Evolutionary conservation across 2,113 vertebrate genomes (phyloP).

Genomic region (Psittacula cyanocephala): DNA sequence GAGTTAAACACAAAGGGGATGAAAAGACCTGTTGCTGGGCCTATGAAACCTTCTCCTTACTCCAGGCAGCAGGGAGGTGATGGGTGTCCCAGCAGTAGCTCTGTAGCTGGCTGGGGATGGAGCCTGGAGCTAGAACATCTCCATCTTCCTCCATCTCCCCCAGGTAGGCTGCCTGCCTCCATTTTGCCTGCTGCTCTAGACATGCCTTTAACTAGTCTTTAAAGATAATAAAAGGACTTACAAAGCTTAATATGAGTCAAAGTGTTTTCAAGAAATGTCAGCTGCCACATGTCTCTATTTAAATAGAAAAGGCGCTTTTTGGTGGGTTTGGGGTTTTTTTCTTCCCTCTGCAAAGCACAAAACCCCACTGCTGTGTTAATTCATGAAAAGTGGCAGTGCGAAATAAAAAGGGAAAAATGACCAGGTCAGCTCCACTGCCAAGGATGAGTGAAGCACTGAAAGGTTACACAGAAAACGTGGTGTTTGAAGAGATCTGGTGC

Average conservation of each 20-base stretch:
- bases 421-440: constrained; percentile 50
- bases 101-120: not conserved
- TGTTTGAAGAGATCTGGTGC: constrained; percentile 38
- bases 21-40: not conserved
- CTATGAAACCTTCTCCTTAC: not conserved
- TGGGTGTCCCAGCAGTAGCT: not conserved
- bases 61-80: not conserved
- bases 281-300: constrained; percentile 40
- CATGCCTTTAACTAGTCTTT: constrained; percentile 39
- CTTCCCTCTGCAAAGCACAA: constrained; percentile 4
- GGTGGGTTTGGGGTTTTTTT: not conserved
- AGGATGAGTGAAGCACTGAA: constrained; percentile 25
- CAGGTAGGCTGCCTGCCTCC: not conserved
- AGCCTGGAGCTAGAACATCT: not conserved
- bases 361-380: constrained; percentile 56
- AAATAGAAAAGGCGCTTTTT: not conserved
- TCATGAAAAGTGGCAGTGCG: constrained; percentile 8
- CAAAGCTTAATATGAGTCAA: constrained; percentile 50
- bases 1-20: not conserved
- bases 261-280: constrained; percentile 60
- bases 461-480: constrained; percentile 7
- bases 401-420: constrained; percentile 41
- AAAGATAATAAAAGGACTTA: constrained; percentile 52
- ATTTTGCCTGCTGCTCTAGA: not conserved
- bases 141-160: not conserved